Evolutionary conservation across 2,888 invertebrate species (phyloP), one percentile per base, ranked within the genome.

Genomic region (Portevinia maculata): DNA sequence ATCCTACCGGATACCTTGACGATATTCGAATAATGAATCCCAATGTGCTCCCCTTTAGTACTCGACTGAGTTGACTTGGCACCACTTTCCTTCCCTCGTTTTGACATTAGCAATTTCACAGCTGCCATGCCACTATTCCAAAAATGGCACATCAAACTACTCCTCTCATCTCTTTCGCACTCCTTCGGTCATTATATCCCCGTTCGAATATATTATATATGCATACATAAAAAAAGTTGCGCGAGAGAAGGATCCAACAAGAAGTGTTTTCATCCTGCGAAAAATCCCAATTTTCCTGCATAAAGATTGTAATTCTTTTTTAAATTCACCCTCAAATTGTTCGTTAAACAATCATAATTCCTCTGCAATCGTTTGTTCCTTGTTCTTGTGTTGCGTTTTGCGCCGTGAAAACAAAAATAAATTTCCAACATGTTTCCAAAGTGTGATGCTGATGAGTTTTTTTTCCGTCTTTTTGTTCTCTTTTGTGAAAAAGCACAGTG

Each of bases 251-350:
- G 71, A 78, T 78, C 50, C 67, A 15, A 37, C 67, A 44, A 75
- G 52, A 83, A 83, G 76, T 83, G 78, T 78, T 83, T 83, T 83
- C 71, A 83, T 83, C 76, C 83, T 83, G 83, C 65, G 67, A 71
- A 73, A 76, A 83, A 76, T 34, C 76, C 50, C 78, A 73, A 78
- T 73, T 83, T 83, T 78, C 71, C 65, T 62, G 55, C 55, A 71
- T 41, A 44, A 67, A 60, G 67, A 73, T 71, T 62, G 83, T 83
- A 83, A 83, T 67, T 73, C n/a, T 15, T 15, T 37, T 37, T 2
- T n/a, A 46, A 65, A 55, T 53, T 67, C 32, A 24, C 4, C 13
- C 8, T 21, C n/a, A 24, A 74, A 53, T 30, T 64, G 3, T 1
- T 11, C 9, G 1, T 3, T 1, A 21, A 41, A 28, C 7, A 8